Base-by-base conservation (phyloP, 2,888 invertebrate species). In the Phortica magna region DNA sequence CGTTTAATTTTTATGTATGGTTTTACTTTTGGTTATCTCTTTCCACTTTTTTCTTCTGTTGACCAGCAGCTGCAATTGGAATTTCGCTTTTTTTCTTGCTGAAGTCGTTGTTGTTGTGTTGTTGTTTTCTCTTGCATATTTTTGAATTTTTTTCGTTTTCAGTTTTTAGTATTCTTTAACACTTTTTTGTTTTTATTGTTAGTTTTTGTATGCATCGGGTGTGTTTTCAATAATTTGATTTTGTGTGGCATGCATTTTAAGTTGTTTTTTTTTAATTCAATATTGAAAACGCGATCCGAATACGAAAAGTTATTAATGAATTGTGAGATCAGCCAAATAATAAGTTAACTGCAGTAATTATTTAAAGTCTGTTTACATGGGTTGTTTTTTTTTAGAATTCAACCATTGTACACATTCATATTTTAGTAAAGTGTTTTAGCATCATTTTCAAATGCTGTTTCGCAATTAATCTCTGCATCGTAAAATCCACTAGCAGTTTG, bases 1-100 rank as follows among this genome's bases (percentile, higher is more conserved):
- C 6, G 48, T 48, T 48, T 48, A 48, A 48, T 48, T 48, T 48
- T 48, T 48, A 48, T 48, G 48, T 17, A 67, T 41, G 42, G 41
- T 41, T 65, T 41, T 41, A 9, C 12, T 41, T 65, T 65, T 61
- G 4, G 22, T 61, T 61, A 5, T 39, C 31, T 22, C 39, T 64
- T 64, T 64, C 39, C 4, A 7, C 0, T 9, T 12, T 48, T 48
- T 39, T 10, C 39, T 64, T 14, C 31, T 31, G 22, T 14, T 64
- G 64, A 14, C 22, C 39, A 64, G 64, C 64, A 64, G 64, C 64
- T 64, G 64, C 64, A 64, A 10, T 64, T 61, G 61, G 61, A 64
- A 64, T 64, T 67, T 67, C 19, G 42, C n/a, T 67, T 67, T 67
- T 42, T 65, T 65, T 65, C 4, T 12, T 31, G 19, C 31, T 64